Conservation (phyloP, 2,888 invertebrate genomes). For the Eilema griseolum region DNA sequence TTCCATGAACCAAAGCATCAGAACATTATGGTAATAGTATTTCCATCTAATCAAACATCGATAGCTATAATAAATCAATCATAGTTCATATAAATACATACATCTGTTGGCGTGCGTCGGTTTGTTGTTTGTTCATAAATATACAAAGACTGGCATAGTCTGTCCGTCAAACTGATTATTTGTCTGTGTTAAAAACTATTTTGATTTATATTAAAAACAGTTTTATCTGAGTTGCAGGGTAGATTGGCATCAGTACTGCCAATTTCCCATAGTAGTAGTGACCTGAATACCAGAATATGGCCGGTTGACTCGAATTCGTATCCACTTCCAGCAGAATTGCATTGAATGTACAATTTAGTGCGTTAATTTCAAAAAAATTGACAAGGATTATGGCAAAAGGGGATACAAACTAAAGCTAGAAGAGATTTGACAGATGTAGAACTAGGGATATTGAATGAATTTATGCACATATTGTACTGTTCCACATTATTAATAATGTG, state of each 20-base stretch:
- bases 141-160: conserved; percentile 22
- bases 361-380: too few species aligned
- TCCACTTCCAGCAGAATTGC: too few species aligned
- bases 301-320: too few species aligned
- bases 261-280: too few species aligned
- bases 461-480: too few species aligned
- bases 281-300: too few species aligned
- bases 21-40: neutral
- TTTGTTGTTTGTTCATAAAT: conserved; percentile 13
- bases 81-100: conserved; percentile 16
- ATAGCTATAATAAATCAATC: conserved; percentile 30
- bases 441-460: too few species aligned
- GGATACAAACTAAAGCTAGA: too few species aligned
- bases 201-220: conserved; percentile 10
- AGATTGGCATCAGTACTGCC: neutral
- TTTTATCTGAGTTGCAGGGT: neutral
- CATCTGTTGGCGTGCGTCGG: conserved; percentile 31
- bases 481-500: too few species aligned
- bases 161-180: conserved; percentile 16
- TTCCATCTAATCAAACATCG: conserved; percentile 28
- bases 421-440: too few species aligned
- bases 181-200: conserved; percentile 22
- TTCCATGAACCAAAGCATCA: neutral
- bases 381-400: too few species aligned
- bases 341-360: too few species aligned